These are phyloP conservation scores for Drosophila putrida DNA, from an alignment of 2,888 invertebrate genomes.

Conservation along the genomic window DNA sequence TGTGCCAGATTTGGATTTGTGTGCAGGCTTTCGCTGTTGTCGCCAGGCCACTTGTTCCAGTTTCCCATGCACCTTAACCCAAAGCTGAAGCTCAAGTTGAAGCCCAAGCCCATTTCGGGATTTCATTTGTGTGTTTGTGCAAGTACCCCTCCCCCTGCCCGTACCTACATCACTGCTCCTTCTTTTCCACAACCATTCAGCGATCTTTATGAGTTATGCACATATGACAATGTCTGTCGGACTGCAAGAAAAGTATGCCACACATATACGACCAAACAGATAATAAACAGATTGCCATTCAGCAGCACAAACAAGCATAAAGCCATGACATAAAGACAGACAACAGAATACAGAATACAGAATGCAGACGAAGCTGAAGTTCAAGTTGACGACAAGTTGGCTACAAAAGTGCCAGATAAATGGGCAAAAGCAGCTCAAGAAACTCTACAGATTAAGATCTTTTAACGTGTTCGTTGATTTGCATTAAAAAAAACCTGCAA, in stretches of 20 bases:
- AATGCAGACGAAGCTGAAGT: constrained; percentile 4
- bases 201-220: constrained; percentile 76
- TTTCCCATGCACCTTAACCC: constrained; percentile 80
- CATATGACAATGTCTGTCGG: constrained; percentile 65
- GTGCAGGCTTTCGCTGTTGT: constrained; percentile 60
- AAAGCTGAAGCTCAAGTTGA: constrained; percentile 38
- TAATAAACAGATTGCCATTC: constrained; percentile 62
- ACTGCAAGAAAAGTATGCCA: constrained; percentile 71
- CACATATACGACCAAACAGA: constrained; percentile 47
- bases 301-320: constrained; percentile 26
- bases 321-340: constrained; percentile 15
- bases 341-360: too few relatives aligned
- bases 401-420: constrained; percentile 30
- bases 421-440: constrained; percentile 37
- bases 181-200: constrained; percentile 15
- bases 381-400: constrained; percentile 6
- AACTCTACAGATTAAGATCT: constrained; percentile 54
- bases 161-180: too few relatives aligned
- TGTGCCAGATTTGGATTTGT: constrained; percentile 60
- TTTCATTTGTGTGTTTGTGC: constrained; percentile 26
- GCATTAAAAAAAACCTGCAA: constrained; percentile 60
- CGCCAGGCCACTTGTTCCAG: constrained; percentile 76
- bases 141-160: neutral
- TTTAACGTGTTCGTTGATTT: constrained; percentile 29
- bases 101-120: constrained; percentile 70